Base-by-base conservation (phyloP, 1,140 invertebrate genomes). In the Trissolcus basalis region DNA sequence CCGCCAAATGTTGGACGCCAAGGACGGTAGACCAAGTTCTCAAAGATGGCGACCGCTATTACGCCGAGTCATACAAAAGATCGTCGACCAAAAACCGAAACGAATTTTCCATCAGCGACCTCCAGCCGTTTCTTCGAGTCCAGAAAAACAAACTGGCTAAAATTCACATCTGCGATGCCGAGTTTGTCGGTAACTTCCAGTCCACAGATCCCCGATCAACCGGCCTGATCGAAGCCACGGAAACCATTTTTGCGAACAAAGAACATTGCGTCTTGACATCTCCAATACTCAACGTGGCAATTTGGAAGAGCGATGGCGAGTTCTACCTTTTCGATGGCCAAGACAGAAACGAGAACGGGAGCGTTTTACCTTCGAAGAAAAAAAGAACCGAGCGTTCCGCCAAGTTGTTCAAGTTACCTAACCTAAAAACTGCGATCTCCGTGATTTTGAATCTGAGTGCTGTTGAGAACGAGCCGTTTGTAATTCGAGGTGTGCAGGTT, bases 281-380 rank as follows among this genome's bases (percentile, higher is more conserved):
- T 0, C 16, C 83, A 0, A 45, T 71, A 7, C 51, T 88, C 12
- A 85, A 87, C 36, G 55, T 86, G 10, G 84, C 85, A 0, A 84
- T 88, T 15, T 88, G 87, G 87, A 79, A 60, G 41, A 74, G 79
- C 4, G 67, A 82, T 0, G 13, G 73, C 0, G 72, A 77, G 9
- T 88, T 77, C 32, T 80, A 83, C 16, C 64, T 88, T 1, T 89
- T 89, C 35, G 86, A 89, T 35, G 82, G 80, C 1, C 85, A 87
- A n/a, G 44, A 83, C 0, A 79, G 87, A 32, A 70, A 61, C 0
- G 71, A 85, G 4, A 69, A 69, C 49, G 80, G 82, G n/a, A 58
- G 81, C 11, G 47, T 81, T 41, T 74, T 65, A 0, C 0, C 36
- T 0, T 60, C 80, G 1, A 35, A n/a, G n/a, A n/a, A n/a, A 49